phyloP scores from a whole-genome alignment of 2,797 vertebrate species.

The Falco peregrinus region DNA sequence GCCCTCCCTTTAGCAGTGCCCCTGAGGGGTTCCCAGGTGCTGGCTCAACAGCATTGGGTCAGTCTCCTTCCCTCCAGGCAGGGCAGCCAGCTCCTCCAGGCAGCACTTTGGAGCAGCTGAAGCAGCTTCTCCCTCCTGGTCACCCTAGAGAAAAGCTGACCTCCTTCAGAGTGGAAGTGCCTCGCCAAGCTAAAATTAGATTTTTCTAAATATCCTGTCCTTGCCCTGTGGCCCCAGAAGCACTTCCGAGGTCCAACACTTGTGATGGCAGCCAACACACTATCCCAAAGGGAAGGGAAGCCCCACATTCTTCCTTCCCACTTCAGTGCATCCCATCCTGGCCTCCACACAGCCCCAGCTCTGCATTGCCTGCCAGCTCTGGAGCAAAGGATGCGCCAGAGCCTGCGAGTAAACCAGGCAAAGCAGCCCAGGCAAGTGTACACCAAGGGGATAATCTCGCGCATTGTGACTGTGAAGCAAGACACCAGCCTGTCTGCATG shows the following conservation, averaged over 20 bases:
- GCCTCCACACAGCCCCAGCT: neutral
- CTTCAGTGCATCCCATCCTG: accelerated
- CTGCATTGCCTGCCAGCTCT: neutral
- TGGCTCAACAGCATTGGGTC: neutral
- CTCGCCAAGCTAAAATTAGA: neutral
- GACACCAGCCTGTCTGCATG: accelerated
- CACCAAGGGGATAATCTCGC: neutral
- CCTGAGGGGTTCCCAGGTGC: neutral
- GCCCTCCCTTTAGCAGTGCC: neutral
- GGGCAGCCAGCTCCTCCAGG: neutral
- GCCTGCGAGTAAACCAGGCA: neutral
- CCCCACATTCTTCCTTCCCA: neutral
- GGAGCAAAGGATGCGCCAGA: neutral
- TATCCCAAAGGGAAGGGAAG: neutral
- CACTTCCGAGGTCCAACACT: neutral
- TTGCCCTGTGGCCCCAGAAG: neutral
- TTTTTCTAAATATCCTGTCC: neutral
- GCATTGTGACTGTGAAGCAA: neutral
- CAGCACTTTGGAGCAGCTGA: neutral
- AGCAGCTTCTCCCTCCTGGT: neutral
- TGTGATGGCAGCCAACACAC: neutral
- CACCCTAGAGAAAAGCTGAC: neutral
- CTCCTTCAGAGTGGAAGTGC: neutral
- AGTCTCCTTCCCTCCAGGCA: neutral
- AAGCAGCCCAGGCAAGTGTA: neutral